These are phyloP conservation scores for Jordanella pulchra DNA, from an alignment of 2,797 vertebrate species.

Conservation along the genomic window DNA sequence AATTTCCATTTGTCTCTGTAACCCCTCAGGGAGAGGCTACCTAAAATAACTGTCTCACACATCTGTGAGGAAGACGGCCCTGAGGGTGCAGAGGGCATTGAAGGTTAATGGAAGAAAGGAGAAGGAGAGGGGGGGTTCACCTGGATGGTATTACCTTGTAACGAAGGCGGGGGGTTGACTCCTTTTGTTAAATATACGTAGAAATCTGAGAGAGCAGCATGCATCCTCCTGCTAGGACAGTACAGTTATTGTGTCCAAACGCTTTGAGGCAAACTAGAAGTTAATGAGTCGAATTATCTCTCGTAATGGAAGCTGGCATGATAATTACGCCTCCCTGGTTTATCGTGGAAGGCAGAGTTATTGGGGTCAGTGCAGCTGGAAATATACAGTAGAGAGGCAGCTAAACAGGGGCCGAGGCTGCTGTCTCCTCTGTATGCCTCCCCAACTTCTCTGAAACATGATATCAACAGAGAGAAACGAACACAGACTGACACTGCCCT, in stretches of 20 bases:
- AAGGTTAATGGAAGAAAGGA: constrained; percentile 64
- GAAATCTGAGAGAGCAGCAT: constrained; percentile 43
- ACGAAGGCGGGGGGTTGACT: constrained; percentile 25
- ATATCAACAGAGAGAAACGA: constrained; percentile 42
- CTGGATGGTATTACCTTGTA: constrained; percentile 63
- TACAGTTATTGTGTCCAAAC: constrained; percentile 28
- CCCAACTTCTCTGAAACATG: constrained; percentile 64
- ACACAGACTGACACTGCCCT: constrained; percentile 27
- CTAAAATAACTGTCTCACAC: constrained; percentile 46
- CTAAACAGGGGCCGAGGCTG: constrained; percentile 52
- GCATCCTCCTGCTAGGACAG: constrained; percentile 24
- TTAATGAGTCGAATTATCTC: constrained; percentile 42
- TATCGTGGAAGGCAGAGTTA: constrained; percentile 34
- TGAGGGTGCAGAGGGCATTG: constrained; percentile 34
- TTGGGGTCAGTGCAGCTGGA: constrained; percentile 53
- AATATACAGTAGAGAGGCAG: constrained; percentile 21
- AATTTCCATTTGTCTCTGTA: constrained; percentile 33
- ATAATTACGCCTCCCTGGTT: constrained; percentile 40
- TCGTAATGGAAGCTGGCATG: constrained; percentile 23
- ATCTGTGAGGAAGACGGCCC: constrained; percentile 51
- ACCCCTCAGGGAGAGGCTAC: constrained; percentile 31
- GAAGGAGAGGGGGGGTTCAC: constrained; percentile 49
- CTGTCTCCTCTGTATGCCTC: constrained; percentile 51
- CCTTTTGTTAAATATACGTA: constrained; percentile 38
- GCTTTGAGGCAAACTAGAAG: constrained; percentile 39